Evolutionary conservation across 2,113 vertebrate genomes (phyloP).

Genomic region (Callospermophilus lateralis): DNA sequence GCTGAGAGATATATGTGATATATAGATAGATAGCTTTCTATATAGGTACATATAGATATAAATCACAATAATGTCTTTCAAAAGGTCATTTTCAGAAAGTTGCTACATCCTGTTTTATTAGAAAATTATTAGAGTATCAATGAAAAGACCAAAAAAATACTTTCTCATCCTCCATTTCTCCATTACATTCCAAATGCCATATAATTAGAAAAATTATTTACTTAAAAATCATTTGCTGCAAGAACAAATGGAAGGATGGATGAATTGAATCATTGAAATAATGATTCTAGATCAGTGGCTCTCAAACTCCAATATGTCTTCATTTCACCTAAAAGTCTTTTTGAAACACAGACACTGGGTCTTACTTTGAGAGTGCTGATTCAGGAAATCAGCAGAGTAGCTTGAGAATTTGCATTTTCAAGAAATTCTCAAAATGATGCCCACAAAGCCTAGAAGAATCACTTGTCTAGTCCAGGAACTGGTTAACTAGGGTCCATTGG

Average conservation of each 20-base stretch:
- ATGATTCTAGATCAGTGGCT: neutral
- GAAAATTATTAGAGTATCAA: neutral
- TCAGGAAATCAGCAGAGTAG: neutral
- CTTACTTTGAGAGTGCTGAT: neutral
- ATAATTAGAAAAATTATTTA: neutral
- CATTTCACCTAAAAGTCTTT: neutral
- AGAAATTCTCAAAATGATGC: rapidly evolving
- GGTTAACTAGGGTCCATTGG: rapidly evolving
- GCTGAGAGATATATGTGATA: neutral
- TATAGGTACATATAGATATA: neutral
- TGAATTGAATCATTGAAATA: neutral
- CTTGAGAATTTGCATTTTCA: neutral
- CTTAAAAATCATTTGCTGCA: neutral
- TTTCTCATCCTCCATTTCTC: neutral
- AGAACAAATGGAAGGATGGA: neutral
- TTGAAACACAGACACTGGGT: too few species aligned
- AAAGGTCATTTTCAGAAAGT: neutral
- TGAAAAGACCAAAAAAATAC: neutral
- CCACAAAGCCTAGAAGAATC: rapidly evolving
- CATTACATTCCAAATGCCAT: neutral
- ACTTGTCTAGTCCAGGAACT: neutral
- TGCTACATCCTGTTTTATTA: neutral
- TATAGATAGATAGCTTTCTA: neutral
- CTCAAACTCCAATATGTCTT: neutral
- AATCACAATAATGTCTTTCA: neutral